Evolutionary conservation across 1,140 invertebrate species (phyloP).

Genomic region (Heliconius congener): DNA sequence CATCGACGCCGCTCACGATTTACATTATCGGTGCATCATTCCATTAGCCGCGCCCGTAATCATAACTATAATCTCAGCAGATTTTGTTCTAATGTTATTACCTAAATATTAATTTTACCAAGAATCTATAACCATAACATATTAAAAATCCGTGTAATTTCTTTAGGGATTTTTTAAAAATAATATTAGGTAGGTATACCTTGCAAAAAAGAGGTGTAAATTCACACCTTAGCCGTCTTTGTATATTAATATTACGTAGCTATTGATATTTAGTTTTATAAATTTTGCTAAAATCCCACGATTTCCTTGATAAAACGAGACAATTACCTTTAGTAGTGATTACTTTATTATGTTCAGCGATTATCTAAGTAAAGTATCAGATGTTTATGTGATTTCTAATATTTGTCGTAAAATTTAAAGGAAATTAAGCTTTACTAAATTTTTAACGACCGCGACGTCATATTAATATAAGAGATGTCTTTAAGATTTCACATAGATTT

Average conservation of each 20-base stretch:
- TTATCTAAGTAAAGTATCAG: conserved; percentile 17
- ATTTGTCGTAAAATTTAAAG: conserved; percentile 34
- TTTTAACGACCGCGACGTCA: conserved; percentile 36
- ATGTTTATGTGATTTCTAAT: conserved; percentile 22
- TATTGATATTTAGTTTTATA: background rate
- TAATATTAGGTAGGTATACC: background rate
- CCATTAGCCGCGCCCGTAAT: conserved; percentile 49
- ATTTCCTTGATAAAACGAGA: conserved; percentile 8
- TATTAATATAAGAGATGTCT: conserved; percentile 36
- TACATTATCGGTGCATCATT: conserved; percentile 54
- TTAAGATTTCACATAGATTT: conserved; percentile 36
- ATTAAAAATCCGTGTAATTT: background rate
- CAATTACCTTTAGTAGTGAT: conserved; percentile 10
- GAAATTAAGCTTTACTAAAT: conserved; percentile 22
- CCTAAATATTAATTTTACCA: background rate
- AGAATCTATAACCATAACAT: background rate
- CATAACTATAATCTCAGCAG: conserved; percentile 46
- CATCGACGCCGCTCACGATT: conserved; percentile 52
- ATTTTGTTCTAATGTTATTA: conserved; percentile 36
- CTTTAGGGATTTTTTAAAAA: background rate
- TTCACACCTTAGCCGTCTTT: background rate
- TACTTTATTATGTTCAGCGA: background rate
- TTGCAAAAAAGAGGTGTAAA: background rate
- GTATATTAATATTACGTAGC: background rate
- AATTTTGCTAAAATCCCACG: background rate